Conservation (phyloP, 2,113 vertebrate species). For the Lophotis ruficrista region DNA sequence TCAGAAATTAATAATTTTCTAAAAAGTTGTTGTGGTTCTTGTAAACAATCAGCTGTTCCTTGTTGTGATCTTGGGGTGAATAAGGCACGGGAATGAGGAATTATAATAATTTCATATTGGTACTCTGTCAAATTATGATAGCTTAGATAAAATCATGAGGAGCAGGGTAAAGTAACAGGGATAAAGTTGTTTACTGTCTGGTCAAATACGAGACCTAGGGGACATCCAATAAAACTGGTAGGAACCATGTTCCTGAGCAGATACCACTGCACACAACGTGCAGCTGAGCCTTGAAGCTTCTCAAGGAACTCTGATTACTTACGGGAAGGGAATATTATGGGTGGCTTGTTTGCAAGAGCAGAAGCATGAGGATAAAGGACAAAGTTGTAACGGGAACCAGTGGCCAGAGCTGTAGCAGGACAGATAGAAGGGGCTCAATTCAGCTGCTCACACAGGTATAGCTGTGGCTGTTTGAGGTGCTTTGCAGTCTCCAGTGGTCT, state of each 20-base stretch:
- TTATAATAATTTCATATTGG: not conserved
- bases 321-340: not conserved
- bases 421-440: not conserved
- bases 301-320: not conserved
- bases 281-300: not conserved
- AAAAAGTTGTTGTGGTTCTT: not conserved
- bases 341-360: not conserved
- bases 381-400: not conserved
- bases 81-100: not conserved
- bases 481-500: not conserved
- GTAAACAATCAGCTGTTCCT: not conserved
- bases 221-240: not conserved
- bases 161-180: not conserved
- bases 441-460: not conserved
- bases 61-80: not conserved
- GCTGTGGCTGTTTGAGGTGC: not conserved
- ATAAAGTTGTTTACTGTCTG: not conserved
- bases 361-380: not conserved
- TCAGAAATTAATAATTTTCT: not conserved
- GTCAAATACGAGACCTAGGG: not conserved
- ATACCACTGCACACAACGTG: rapidly evolving
- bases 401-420: not conserved
- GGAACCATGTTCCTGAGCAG: not conserved
- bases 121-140: not conserved
- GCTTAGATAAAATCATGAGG: not conserved